phyloP scores from a whole-genome alignment of 1,140 invertebrate species.

The Drosophila kepulauana region DNA sequence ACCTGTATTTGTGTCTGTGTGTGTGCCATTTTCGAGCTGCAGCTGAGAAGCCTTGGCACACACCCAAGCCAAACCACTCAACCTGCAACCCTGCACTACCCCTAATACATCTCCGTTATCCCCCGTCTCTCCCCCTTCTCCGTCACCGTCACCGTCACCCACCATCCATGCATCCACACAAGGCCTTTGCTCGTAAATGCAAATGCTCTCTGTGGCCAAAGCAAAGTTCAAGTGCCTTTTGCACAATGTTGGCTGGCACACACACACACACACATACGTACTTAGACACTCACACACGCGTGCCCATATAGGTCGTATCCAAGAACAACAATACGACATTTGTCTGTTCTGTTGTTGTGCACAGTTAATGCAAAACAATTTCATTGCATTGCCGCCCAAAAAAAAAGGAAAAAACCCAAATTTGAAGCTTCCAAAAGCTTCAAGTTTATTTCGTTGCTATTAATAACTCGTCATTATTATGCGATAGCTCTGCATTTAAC shows the following conservation, averaged over 20 bases:
- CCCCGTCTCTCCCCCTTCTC: too few relatives aligned
- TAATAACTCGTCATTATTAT: slow-evolving; percentile 2
- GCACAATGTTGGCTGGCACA: slow-evolving; percentile 13
- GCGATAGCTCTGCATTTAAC: slow-evolving; percentile 6
- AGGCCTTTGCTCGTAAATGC: slow-evolving; percentile 67
- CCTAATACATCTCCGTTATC: too few relatives aligned
- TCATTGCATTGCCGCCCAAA: slow-evolving; percentile 14
- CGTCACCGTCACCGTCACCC: neutral
- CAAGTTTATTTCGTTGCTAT: neutral
- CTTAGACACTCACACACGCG: neutral
- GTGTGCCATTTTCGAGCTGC: slow-evolving; percentile 35
- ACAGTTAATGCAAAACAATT: slow-evolving; percentile 24
- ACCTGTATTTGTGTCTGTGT: slow-evolving; percentile 28
- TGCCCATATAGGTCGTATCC: neutral
- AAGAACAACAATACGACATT: neutral
- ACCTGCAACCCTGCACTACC: slow-evolving; percentile 17
- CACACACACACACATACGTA: slow-evolving; percentile 6
- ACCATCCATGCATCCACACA: slow-evolving; percentile 25
- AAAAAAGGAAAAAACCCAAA: neutral
- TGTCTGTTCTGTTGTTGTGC: slow-evolving; percentile 10
- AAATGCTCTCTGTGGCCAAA: slow-evolving; percentile 52
- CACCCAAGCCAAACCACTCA: slow-evolving; percentile 29
- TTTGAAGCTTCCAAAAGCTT: slow-evolving; percentile 15
- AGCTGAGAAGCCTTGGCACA: slow-evolving; percentile 45
- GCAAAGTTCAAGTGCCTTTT: slow-evolving; percentile 78